phyloP scores from a whole-genome alignment of 1,140 invertebrate species.

The Pseudoatta argentina region DNA sequence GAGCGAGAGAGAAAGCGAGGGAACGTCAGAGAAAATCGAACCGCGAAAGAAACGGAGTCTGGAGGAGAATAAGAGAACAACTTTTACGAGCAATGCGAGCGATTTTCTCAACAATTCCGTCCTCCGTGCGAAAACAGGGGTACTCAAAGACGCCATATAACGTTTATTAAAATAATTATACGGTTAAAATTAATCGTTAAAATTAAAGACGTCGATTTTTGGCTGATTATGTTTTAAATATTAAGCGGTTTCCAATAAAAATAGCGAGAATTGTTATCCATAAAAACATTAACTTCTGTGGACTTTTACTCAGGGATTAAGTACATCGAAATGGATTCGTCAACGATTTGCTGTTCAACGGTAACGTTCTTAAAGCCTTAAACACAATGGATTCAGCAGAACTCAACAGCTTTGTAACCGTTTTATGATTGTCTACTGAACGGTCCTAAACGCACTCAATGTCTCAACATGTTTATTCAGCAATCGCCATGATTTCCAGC shows the following conservation, averaged over 20 bases:
- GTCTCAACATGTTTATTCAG: too few relatives aligned
- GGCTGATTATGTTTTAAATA: background rate
- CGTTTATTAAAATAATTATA: conserved; percentile 1
- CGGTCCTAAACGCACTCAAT: too few relatives aligned
- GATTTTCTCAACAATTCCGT: conserved; percentile 60
- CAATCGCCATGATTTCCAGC: too few relatives aligned
- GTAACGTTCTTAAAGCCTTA: too few relatives aligned
- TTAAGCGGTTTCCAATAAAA: background rate
- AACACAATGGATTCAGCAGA: too few relatives aligned
- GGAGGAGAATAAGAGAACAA: background rate
- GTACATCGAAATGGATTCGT: background rate
- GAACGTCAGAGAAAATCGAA: background rate
- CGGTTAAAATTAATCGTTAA: background rate
- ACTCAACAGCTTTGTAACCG: too few relatives aligned
- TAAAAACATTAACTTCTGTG: background rate
- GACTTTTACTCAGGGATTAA: background rate
- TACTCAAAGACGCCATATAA: background rate
- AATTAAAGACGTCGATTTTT: background rate
- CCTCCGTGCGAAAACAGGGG: conserved; percentile 41
- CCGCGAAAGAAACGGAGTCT: background rate
- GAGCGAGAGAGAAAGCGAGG: conserved; percentile 1
- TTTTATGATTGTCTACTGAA: too few relatives aligned
- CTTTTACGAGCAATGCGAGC: conserved; percentile 25
- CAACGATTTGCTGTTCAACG: background rate
- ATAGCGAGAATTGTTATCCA: background rate